Evolutionary conservation across 1,140 invertebrate species (phyloP), one percentile per base, ranked within the genome.

Genomic region (Drosophila parabipectinata): DNA sequence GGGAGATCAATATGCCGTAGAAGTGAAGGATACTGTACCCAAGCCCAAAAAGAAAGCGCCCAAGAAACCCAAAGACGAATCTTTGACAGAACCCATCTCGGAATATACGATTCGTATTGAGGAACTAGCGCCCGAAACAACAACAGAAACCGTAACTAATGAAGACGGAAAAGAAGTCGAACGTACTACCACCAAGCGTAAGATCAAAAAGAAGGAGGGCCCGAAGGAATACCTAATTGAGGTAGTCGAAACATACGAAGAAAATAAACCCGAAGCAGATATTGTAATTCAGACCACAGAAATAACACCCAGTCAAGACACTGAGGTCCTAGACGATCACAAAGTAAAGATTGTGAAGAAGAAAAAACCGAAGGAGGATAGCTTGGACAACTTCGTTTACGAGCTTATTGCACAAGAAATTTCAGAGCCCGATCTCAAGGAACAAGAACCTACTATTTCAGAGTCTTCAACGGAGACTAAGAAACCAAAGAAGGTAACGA

Each of bases 91-190:
- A 18, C 75, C 63, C 8, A 66, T 75, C 1, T 44, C 60, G 3
- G 67, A 90, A 45, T 61, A 91, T 79, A 60, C 62, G 2, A 68
- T 84, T 57, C 67, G 77, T 10, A 62, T 92, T 56, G 90, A 93
- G 74, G 92, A 93, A 64, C 30, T 81, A 4, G 68, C 79, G 3
- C 85, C 92, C 18, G 90, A 90, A 76, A 74, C 61, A 48, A 34
- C 55, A 44, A 72, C 54, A 0, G 77, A 87, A 21, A 53, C 92
- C 82, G 60, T 92, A 3, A 39, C 73, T 26, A 79, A 91, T 12
- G 93, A 92, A 41, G 92, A 92, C 4, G 82, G 92, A 4, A 73
- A 80, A 12, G 67, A 79, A 50, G 59, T 83, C 1, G 78, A 77
- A 78, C 91, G 79, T 39, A 77, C 78, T 18, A 87, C 63, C 9